Evolutionary conservation across 2,113 vertebrate species (phyloP).

Genomic region (Syngnathus floridae): DNA sequence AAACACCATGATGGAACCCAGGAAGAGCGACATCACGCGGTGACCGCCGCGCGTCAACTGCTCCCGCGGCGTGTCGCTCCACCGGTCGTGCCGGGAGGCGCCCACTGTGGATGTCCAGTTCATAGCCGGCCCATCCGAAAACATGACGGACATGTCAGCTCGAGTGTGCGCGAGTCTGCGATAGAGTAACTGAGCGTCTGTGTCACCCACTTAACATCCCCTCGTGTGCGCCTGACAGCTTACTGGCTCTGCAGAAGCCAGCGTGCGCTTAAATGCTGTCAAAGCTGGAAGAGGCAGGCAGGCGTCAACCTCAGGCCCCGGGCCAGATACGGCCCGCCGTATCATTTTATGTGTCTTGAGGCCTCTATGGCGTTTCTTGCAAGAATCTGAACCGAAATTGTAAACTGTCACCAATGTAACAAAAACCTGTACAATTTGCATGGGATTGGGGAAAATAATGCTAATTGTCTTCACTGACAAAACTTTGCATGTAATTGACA

Average conservation of each 20-base stretch:
- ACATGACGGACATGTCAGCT: not conserved
- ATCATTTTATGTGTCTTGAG: too few species aligned
- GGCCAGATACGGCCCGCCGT: not conserved
- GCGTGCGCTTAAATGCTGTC: not conserved
- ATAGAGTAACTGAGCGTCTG: not conserved
- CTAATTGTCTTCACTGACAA: too few species aligned
- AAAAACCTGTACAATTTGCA: too few species aligned
- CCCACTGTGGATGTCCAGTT: not conserved
- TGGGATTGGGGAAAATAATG: too few species aligned
- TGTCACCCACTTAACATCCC: not conserved
- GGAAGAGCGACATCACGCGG: conserved; percentile 74
- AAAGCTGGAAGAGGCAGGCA: too few species aligned
- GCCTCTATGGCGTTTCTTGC: not conserved
- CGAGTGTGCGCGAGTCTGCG: not conserved
- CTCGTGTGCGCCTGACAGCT: too few species aligned
- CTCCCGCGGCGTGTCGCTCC: conserved; percentile 35
- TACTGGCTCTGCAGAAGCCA: not conserved
- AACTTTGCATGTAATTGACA: too few species aligned
- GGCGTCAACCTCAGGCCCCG: not conserved
- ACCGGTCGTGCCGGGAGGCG: not conserved
- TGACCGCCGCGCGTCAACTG: conserved; percentile 67
- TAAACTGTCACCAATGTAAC: too few species aligned
- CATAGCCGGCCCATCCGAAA: not conserved
- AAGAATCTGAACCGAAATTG: too few species aligned
- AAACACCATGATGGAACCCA: conserved; percentile 81